phyloP scores from a whole-genome alignment of 2,888 invertebrate species.

The Hydroisotoma schaefferi region DNA sequence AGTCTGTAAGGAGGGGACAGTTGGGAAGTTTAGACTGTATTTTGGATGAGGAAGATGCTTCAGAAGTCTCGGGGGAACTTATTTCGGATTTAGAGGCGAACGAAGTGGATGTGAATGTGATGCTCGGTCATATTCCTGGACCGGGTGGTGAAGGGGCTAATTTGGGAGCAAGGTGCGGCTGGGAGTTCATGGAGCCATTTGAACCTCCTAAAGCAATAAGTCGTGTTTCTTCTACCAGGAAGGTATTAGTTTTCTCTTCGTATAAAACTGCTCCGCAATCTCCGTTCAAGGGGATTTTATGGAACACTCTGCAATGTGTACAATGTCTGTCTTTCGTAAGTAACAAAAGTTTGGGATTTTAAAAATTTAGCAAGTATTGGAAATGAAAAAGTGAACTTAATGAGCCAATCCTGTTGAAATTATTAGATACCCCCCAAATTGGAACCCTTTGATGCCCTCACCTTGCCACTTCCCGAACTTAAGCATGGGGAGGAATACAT shows the following conservation, averaged over 20 bases:
- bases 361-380: background rate
- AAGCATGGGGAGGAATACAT: slow-evolving; percentile 54
- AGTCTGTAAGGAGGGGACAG: slow-evolving; percentile 19
- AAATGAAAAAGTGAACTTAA: background rate
- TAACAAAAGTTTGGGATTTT: background rate
- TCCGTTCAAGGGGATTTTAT: slow-evolving; percentile 72
- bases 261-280: slow-evolving; percentile 51
- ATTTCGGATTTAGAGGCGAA: slow-evolving; percentile 7
- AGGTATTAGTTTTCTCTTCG: background rate
- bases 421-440: slow-evolving; percentile 79
- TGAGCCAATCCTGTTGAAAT: background rate
- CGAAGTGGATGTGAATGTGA: background rate
- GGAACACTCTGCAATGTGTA: slow-evolving; percentile 71
- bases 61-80: slow-evolving; percentile 46
- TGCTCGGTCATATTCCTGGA: slow-evolving; percentile 4
- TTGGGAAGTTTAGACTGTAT: slow-evolving; percentile 16
- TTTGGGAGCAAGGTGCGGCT: background rate
- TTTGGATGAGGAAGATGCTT: slow-evolving; percentile 12
- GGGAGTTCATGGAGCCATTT: slow-evolving; percentile 13
- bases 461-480: slow-evolving; percentile 69
- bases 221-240: slow-evolving; percentile 25
- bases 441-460: slow-evolving; percentile 86
- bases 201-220: slow-evolving; percentile 6
- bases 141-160: slow-evolving; percentile 1
- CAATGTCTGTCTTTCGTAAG: slow-evolving; percentile 66